Evolutionary conservation across 2,888 invertebrate species (phyloP).

Genomic region (Chloroclystis v-ata): DNA sequence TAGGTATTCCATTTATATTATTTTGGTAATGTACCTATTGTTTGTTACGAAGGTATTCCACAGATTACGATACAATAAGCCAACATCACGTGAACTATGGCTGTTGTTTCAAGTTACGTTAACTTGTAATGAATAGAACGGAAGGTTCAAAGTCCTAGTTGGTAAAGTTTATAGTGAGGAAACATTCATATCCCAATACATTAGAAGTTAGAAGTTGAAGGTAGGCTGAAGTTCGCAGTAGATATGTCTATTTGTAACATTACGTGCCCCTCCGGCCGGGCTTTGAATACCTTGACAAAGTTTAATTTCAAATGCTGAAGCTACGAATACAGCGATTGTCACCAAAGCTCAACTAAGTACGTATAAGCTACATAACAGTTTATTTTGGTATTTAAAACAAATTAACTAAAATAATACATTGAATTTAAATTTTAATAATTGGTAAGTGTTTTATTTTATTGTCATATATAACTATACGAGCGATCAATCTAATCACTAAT

Average conservation of each 20-base stretch:
- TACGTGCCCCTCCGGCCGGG: constrained; percentile 29
- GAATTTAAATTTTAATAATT: no score
- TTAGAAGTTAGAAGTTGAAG: constrained; percentile 19
- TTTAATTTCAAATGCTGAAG: constrained; percentile 21
- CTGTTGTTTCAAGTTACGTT: not conserved
- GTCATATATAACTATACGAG: no score
- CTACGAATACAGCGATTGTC: constrained; percentile 8
- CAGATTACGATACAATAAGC: not conserved
- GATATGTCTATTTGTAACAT: constrained; percentile 48
- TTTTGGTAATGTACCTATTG: no score
- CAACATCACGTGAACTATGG: not conserved
- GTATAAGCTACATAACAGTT: no score
- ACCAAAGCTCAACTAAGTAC: no score
- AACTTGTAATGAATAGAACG: constrained; percentile 1
- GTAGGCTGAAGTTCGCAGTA: constrained; percentile 36
- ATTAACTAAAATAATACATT: no score
- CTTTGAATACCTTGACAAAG: constrained; percentile 23
- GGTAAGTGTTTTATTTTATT: no score
- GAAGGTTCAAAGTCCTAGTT: constrained; percentile 5
- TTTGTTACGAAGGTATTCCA: no score
- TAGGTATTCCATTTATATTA: no score
- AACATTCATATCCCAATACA: constrained; percentile 13
- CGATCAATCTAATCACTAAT: no score
- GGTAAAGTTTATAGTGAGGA: constrained; percentile 7
- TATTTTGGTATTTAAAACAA: no score